Conservation (phyloP, 2,113 vertebrate species). For the Motacilla tschutschensis region DNA sequence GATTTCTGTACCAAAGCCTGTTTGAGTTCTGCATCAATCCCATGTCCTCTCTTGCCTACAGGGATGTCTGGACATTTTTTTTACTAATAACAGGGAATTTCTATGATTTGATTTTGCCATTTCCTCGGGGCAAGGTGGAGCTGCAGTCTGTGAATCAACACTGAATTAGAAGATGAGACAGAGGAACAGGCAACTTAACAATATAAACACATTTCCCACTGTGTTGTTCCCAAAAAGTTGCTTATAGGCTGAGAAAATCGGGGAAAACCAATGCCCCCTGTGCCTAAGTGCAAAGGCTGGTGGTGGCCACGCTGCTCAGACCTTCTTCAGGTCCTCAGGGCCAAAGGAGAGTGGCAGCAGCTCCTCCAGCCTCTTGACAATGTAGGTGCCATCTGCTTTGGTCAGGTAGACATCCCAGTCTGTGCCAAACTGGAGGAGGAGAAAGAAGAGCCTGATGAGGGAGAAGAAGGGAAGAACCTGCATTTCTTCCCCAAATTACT, state of each 20-base stretch:
- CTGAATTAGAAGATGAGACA: neutral
- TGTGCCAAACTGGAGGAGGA: slow-evolving; percentile 79
- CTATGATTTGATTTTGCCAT: neutral
- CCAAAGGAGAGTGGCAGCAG: slow-evolving; percentile 87
- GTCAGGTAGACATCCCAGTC: slow-evolving; percentile 84
- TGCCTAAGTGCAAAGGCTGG: neutral
- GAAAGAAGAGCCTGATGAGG: neutral
- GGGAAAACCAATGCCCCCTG: neutral
- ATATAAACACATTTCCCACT: neutral
- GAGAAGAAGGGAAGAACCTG: neutral
- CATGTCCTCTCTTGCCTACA: neutral
- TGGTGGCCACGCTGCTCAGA: neutral
- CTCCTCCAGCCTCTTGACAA: slow-evolving; percentile 75
- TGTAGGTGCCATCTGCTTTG: slow-evolving; percentile 76
- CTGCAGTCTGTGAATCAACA: fast-evolving
- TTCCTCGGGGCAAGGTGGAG: neutral
- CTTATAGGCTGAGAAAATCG: neutral
- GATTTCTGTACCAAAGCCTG: neutral
- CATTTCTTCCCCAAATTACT: neutral
- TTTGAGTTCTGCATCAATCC: neutral
- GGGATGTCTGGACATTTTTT: fast-evolving
- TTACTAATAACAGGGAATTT: neutral
- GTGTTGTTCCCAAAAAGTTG: neutral
- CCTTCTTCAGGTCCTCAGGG: slow-evolving; percentile 76
- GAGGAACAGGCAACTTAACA: neutral